Conservation (phyloP, 30 jellyfish, hydroid and myxozoan species). For the Chrysaora quinquecirrha region DNA sequence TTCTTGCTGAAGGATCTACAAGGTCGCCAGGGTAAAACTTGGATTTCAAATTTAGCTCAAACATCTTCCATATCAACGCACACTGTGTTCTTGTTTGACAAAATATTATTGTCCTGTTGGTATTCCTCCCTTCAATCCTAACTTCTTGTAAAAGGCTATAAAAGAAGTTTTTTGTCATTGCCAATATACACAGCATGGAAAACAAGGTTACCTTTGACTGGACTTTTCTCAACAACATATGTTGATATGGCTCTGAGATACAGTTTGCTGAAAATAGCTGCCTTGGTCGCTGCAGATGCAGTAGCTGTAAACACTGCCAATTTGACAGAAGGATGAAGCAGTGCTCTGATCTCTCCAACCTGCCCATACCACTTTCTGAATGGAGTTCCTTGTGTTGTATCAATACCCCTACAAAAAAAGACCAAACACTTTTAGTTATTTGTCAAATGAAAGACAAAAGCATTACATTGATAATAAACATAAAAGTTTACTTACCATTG, state of each 20-base stretch:
- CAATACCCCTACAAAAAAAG: too few relatives aligned
- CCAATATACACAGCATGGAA: background rate
- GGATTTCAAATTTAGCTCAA: background rate
- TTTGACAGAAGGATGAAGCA: background rate
- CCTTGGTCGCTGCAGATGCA: background rate
- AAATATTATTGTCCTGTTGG: slow-evolving; percentile 19
- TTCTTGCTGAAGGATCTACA: background rate
- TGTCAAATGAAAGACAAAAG: too few relatives aligned
- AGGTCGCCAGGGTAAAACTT: background rate
- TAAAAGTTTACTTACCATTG: slow-evolving; percentile 14
- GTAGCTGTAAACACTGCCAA: background rate
- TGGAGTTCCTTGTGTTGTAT: too few relatives aligned
- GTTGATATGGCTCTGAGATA: background rate
- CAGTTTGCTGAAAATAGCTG: background rate
- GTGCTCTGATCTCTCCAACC: background rate
- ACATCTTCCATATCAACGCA: background rate
- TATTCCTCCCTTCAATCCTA: background rate
- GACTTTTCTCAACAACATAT: background rate
- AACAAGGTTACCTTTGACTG: background rate
- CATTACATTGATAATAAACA: too few relatives aligned
- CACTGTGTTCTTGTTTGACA: slow-evolving; percentile 8
- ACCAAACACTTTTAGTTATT: too few relatives aligned
- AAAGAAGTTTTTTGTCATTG: background rate
- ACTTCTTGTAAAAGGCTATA: too few relatives aligned
- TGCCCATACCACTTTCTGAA: background rate